Conservation (phyloP, 2,113 vertebrate species). For the Chaenogobius annularis region DNA sequence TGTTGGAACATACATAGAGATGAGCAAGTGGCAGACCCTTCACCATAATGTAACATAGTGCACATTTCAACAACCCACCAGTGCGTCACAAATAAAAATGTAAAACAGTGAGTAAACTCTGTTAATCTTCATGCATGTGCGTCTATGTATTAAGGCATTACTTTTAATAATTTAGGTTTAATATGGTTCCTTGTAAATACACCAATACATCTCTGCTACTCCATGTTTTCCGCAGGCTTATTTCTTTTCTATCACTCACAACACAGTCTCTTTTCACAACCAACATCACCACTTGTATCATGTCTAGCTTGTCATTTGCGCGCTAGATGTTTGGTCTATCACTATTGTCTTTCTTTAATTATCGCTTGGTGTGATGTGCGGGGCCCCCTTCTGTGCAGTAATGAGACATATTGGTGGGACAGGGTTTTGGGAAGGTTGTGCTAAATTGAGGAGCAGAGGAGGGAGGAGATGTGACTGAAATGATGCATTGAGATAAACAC, state of each 20-base stretch:
- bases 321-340: constrained; percentile 9
- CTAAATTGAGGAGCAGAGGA: constrained; percentile 51
- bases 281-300: constrained; percentile 5
- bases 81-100: too few species aligned
- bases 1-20: too few species aligned
- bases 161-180: background rate
- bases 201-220: constrained; percentile 30
- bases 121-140: too few species aligned
- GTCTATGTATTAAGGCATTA: background rate
- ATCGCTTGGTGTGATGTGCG: constrained; percentile 34
- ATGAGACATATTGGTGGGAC: constrained; percentile 65
- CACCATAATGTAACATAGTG: too few species aligned
- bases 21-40: too few species aligned
- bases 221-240: constrained; percentile 30
- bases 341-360: constrained; percentile 39
- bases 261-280: constrained; percentile 7
- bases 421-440: constrained; percentile 61
- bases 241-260: constrained; percentile 46
- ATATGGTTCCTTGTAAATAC: background rate
- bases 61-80: too few species aligned
- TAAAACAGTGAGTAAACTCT: too few species aligned
- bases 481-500: constrained; percentile 47
- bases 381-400: constrained; percentile 54
- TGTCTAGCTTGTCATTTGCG: constrained; percentile 7
- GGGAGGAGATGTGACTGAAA: constrained; percentile 45